Evolutionary conservation across 2,888 invertebrate species (phyloP).

Genomic region (Morpho deidamia): DNA sequence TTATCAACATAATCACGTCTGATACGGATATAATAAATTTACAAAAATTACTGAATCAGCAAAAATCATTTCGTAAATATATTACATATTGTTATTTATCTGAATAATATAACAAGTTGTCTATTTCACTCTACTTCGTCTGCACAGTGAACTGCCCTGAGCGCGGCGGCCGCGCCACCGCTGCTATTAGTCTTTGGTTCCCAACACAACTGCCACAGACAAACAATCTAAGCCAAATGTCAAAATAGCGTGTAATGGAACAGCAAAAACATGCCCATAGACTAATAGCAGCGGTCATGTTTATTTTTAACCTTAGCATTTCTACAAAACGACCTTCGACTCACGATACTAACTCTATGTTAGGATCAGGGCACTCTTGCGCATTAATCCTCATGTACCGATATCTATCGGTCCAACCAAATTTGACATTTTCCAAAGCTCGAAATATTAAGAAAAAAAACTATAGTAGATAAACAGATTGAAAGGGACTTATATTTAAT

Average conservation of each 20-base stretch:
- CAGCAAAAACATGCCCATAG: conserved; percentile 15
- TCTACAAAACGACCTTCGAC: conserved; percentile 35
- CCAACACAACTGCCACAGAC: conserved; percentile 1
- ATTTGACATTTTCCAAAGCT: conserved; percentile 1
- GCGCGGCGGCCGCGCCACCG: conserved; percentile 10
- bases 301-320: conserved; percentile 35
- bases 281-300: conserved; percentile 38
- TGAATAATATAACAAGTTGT: too few species aligned
- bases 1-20: too few species aligned
- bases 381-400: background rate
- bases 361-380: conserved; percentile 37
- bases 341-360: conserved; percentile 40
- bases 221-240: conserved; percentile 5
- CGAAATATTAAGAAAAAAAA: background rate
- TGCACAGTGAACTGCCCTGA: conserved; percentile 8
- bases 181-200: conserved; percentile 21
- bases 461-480: too few species aligned
- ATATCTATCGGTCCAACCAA: background rate
- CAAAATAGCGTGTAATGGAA: conserved; percentile 13
- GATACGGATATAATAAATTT: too few species aligned
- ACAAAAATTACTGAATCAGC: too few species aligned
- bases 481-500: too few species aligned
- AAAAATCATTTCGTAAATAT: too few species aligned
- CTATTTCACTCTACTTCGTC: background rate
- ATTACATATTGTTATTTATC: too few species aligned